A percentile compares a stretch with the other conserved stretches of the same genome.
These are phyloP conservation scores for Apis florea DNA, from an alignment of 1,140 invertebrate genomes.

Conservation along the genomic window DNA sequence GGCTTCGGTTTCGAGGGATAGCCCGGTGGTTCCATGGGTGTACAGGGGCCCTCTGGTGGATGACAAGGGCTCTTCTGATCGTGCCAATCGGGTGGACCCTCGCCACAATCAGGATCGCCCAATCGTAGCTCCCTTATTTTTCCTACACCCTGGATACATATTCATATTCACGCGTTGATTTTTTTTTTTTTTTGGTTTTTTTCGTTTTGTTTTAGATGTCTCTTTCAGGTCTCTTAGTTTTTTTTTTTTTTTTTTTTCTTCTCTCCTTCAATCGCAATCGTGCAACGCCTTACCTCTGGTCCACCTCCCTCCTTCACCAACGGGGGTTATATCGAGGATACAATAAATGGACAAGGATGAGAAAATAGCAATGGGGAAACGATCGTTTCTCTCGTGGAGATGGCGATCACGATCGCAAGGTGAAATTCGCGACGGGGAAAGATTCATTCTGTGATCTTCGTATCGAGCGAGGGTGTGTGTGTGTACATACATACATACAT, in stretches of 20 bases:
- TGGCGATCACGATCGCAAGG: conserved; percentile 16
- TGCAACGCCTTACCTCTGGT: conserved; percentile 38
- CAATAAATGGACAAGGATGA: background rate
- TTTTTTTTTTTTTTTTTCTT: too few relatives aligned
- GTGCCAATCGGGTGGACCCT: conserved; percentile 58
- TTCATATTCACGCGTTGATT: conserved; percentile 17
- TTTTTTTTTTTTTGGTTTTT: background rate
- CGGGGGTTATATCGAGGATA: background rate
- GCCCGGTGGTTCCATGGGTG: conserved; percentile 62
- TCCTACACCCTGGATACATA: conserved; percentile 38
- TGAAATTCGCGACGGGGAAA: conserved; percentile 15
- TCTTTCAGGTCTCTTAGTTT: background rate
- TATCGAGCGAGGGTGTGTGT: too few relatives aligned
- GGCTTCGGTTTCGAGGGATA: conserved; percentile 67
- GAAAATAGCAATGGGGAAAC: background rate
- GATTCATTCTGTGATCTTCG: background rate
- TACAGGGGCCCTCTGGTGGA: conserved; percentile 68
- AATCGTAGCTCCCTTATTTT: conserved; percentile 52
- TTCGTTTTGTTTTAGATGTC: too few relatives aligned
- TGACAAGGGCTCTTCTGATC: conserved; percentile 63
- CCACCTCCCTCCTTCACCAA: conserved; percentile 53
- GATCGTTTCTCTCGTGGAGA: background rate
- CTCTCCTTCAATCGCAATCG: conserved; percentile 1
- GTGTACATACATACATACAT: too few relatives aligned
- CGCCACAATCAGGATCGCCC: conserved; percentile 68